These are phyloP conservation scores for Syndactyla subalaris DNA, from an alignment of 2,797 vertebrate species.

Conservation along the genomic window DNA sequence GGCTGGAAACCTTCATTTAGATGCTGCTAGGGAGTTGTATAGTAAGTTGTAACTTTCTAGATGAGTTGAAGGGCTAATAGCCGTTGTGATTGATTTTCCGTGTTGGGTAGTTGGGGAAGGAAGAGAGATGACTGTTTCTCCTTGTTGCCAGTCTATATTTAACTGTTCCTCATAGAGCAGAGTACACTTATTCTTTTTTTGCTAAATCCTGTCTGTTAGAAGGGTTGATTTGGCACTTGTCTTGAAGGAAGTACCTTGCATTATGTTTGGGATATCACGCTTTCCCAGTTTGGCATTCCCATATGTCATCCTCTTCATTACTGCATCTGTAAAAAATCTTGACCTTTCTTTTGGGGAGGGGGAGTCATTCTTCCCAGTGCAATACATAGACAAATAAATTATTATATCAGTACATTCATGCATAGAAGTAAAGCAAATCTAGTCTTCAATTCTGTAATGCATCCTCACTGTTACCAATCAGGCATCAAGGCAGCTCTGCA, in stretches of 20 bases:
- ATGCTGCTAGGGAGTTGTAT: background rate
- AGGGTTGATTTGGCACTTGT: background rate
- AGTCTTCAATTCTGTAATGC: background rate
- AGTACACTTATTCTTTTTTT: background rate
- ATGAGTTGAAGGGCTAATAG: background rate
- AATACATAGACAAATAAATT: background rate
- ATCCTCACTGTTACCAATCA: fast-evolving
- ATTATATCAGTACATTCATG: background rate
- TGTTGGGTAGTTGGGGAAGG: background rate
- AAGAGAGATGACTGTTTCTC: background rate
- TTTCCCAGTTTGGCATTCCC: background rate
- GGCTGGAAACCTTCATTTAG: background rate
- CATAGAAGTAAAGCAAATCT: background rate
- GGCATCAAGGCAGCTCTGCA: background rate
- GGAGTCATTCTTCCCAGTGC: background rate
- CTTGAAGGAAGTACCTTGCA: background rate
- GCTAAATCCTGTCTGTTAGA: background rate
- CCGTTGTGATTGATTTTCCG: background rate
- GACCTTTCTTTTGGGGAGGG: too few relatives aligned
- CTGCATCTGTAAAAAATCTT: background rate
- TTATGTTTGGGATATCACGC: background rate
- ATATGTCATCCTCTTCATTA: background rate
- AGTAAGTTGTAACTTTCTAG: background rate
- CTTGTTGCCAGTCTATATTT: background rate
- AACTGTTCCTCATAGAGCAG: background rate